Percentiles rank a stretch among this genome's conserved stretches.
Evolutionary conservation across 2,888 invertebrate species (phyloP).

Genomic region (Ophioninae sp.): DNA sequence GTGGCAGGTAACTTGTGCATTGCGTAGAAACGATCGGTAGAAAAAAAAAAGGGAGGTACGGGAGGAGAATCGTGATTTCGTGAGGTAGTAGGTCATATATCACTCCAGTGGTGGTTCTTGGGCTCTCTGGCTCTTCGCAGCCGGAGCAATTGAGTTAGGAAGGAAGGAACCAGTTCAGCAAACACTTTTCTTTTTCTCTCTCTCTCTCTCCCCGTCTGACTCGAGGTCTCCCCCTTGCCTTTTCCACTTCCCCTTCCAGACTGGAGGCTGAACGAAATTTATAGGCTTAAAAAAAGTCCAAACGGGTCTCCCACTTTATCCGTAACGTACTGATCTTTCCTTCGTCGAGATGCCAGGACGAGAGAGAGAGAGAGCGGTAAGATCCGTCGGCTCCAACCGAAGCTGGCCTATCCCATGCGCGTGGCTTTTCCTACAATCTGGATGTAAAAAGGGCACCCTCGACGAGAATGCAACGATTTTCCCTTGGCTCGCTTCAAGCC

Average conservation of each 20-base stretch:
- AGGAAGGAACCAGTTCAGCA: constrained; percentile 81
- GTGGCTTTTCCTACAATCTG: constrained; percentile 60
- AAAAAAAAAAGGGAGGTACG: constrained; percentile 6
- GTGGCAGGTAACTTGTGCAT: constrained; percentile 38
- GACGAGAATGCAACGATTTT: constrained; percentile 64
- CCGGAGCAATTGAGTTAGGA: constrained; percentile 81
- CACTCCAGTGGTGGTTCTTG: constrained; percentile 69
- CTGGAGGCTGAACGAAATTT: constrained; percentile 73
- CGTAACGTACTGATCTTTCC: constrained; percentile 81
- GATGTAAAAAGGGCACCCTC: constrained; percentile 53
- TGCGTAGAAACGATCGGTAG: constrained; percentile 29
- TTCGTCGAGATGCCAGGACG: constrained; percentile 70
- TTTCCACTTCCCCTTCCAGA: constrained; percentile 54
- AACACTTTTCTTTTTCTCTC: constrained; percentile 76
- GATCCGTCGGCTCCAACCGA: constrained; percentile 22
- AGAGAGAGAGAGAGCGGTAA: constrained; percentile 32
- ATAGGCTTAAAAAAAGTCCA: constrained; percentile 80
- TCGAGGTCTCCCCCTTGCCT: constrained; percentile 46
- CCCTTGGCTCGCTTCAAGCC: constrained; percentile 67
- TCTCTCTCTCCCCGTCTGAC: constrained; percentile 62
- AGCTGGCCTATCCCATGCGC: constrained; percentile 55
- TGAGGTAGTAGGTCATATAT: constrained; percentile 76
- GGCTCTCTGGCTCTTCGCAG: constrained; percentile 51
- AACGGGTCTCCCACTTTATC: constrained; percentile 78
- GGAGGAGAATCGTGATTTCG: constrained; percentile 62